phyloP scores from a whole-genome alignment of 2,888 invertebrate genomes.

The Drosophila eohydei region DNA sequence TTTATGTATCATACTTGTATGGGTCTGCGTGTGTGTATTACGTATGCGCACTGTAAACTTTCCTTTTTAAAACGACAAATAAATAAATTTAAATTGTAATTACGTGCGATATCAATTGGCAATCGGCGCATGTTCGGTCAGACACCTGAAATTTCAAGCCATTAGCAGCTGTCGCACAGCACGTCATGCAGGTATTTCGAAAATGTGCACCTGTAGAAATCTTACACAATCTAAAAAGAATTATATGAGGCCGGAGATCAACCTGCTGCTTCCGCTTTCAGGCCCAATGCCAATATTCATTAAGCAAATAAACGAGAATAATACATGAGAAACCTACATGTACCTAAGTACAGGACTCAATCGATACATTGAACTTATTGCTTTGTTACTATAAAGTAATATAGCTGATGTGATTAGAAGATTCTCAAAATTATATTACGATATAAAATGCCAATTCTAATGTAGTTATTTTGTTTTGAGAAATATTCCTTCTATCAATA shows the following conservation, averaged over 20 bases:
- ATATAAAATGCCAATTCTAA: neutral
- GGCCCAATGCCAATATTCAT: slow-evolving; percentile 47
- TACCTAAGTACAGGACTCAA: slow-evolving; percentile 11
- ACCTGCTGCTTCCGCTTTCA: slow-evolving; percentile 58
- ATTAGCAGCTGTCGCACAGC: slow-evolving; percentile 70
- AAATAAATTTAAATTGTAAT: slow-evolving; percentile 54
- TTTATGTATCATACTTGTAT: slow-evolving; percentile 7
- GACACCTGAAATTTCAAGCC: slow-evolving; percentile 59
- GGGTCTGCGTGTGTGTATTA: slow-evolving; percentile 6
- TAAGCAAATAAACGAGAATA: slow-evolving; percentile 6
- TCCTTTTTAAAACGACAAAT: slow-evolving; percentile 57
- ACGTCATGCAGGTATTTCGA: slow-evolving; percentile 54
- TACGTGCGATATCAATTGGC: slow-evolving; percentile 64
- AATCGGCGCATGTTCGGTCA: slow-evolving; percentile 25
- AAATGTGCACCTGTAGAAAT: slow-evolving; percentile 65
- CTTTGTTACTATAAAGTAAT: too few species aligned
- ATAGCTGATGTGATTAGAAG: neutral
- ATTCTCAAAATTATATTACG: fast-evolving
- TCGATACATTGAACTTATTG: neutral
- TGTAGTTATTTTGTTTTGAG: neutral
- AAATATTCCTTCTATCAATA: neutral
- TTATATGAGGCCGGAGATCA: slow-evolving; percentile 31
- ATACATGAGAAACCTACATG: neutral
- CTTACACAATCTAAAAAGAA: slow-evolving; percentile 16
- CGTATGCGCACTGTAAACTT: slow-evolving; percentile 49